Evolutionary conservation across 2,888 invertebrate species (phyloP).

Genomic region (Scrobipalpa costella): DNA sequence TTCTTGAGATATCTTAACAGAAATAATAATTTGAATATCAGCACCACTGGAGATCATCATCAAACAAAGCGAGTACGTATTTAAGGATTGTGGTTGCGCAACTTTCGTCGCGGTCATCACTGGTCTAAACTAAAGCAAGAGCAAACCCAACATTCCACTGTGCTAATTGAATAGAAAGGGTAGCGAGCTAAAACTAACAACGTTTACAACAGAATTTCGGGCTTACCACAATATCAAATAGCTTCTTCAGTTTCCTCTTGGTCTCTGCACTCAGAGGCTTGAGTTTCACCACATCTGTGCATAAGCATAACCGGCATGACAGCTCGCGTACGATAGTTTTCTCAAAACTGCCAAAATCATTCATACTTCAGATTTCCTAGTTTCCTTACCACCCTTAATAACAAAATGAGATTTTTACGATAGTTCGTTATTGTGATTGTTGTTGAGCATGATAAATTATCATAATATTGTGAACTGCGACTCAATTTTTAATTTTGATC

Average conservation of each 20-base stretch:
- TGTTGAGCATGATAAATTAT: conserved; percentile 19
- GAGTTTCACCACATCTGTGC: conserved; percentile 70
- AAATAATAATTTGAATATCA: too few species aligned
- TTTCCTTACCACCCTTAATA: background rate
- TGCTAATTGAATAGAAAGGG: too few species aligned
- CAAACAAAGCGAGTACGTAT: too few species aligned
- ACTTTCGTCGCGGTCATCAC: too few species aligned
- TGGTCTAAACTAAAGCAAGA: too few species aligned
- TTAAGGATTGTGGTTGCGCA: too few species aligned
- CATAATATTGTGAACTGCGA: conserved; percentile 4
- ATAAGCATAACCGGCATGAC: conserved; percentile 72
- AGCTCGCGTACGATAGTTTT: conserved; percentile 74
- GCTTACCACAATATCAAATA: conserved; percentile 69
- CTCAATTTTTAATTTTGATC: conserved; percentile 23
- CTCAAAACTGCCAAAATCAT: conserved; percentile 68
- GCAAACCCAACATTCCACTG: too few species aligned
- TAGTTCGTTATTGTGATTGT: conserved; percentile 9
- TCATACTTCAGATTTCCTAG: conserved; percentile 56
- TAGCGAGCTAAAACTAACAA: too few species aligned
- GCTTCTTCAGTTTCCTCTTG: conserved; percentile 69
- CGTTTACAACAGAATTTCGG: too few species aligned
- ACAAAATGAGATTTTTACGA: background rate
- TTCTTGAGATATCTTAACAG: too few species aligned
- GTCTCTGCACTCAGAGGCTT: conserved; percentile 70
- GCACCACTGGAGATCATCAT: too few species aligned